phyloP scores from a whole-genome alignment of 2,888 invertebrate genomes.

The Tachina grossa region DNA sequence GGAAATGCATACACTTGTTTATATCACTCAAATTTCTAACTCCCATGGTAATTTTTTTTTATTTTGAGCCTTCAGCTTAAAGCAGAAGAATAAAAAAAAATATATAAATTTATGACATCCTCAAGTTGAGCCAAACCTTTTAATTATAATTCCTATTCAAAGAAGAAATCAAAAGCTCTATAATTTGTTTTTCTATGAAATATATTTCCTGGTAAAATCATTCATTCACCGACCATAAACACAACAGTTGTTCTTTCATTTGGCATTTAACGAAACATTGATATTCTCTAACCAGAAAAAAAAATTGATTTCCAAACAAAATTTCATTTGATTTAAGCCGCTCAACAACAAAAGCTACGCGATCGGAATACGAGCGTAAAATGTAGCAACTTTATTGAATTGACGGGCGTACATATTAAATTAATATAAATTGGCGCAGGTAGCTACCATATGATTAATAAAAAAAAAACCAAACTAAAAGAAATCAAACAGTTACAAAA shows the following conservation, averaged over 20 bases:
- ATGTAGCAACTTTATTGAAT: slow-evolving; percentile 81
- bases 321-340: slow-evolving; percentile 80
- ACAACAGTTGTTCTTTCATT: slow-evolving; percentile 39
- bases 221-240: slow-evolving; percentile 46
- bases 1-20: slow-evolving; percentile 47
- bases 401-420: slow-evolving; percentile 81
- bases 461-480: slow-evolving; percentile 34
- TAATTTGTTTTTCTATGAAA: slow-evolving; percentile 71
- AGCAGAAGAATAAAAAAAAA: neutral
- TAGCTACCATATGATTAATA: slow-evolving; percentile 71
- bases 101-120: slow-evolving; percentile 62
- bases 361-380: slow-evolving; percentile 75
- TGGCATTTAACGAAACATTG: slow-evolving; percentile 52
- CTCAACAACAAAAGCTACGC: slow-evolving; percentile 50
- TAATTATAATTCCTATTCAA: slow-evolving; percentile 53
- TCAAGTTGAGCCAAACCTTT: slow-evolving; percentile 54
- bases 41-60: slow-evolving; percentile 13
- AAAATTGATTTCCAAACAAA: slow-evolving; percentile 75
- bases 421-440: slow-evolving; percentile 77
- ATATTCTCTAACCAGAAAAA: slow-evolving; percentile 52
- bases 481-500: slow-evolving; percentile 14
- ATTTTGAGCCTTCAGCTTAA: neutral
- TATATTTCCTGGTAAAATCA: slow-evolving; percentile 73
- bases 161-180: slow-evolving; percentile 59
- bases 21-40: neutral